phyloP scores from a whole-genome alignment of 1,140 invertebrate genomes.

The Pteromalus puparum region DNA sequence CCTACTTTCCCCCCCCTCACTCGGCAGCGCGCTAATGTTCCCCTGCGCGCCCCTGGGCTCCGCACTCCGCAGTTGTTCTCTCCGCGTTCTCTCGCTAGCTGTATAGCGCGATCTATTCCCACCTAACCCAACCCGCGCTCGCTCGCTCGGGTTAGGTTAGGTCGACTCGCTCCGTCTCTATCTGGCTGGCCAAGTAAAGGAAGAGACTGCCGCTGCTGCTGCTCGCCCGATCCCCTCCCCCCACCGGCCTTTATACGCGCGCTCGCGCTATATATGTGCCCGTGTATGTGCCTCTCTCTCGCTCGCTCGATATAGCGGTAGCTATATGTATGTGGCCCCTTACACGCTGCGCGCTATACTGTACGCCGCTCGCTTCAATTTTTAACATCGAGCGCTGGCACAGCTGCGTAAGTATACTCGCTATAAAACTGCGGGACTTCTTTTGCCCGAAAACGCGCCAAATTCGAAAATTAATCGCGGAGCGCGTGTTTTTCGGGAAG shows the following conservation, averaged over 20 bases:
- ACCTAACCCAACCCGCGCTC: slow-evolving; percentile 22
- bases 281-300: slow-evolving; percentile 35
- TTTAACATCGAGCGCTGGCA: slow-evolving; percentile 6
- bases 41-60: slow-evolving; percentile 46
- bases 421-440: slow-evolving; percentile 9
- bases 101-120: slow-evolving; percentile 45
- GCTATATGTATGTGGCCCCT: neutral
- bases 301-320: slow-evolving; percentile 24
- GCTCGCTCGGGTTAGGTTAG: slow-evolving; percentile 62
- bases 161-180: slow-evolving; percentile 53
- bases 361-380: slow-evolving; percentile 1
- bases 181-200: slow-evolving; percentile 68
- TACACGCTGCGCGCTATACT: neutral
- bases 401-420: neutral
- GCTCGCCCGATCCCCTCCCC: slow-evolving; percentile 47
- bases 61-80: neutral
- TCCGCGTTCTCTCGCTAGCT: neutral
- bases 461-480: neutral
- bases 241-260: slow-evolving; percentile 49
- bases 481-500: neutral
- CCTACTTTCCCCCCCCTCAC: slow-evolving; percentile 43
- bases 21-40: slow-evolving; percentile 15
- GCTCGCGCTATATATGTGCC: slow-evolving; percentile 28
- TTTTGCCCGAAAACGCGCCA: neutral
- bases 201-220: slow-evolving; percentile 57